Evolutionary conservation across 64 coral and sea anemone species (phyloP), one percentile per base, ranked within the genome.

Genomic region (Montipora foliosa): DNA sequence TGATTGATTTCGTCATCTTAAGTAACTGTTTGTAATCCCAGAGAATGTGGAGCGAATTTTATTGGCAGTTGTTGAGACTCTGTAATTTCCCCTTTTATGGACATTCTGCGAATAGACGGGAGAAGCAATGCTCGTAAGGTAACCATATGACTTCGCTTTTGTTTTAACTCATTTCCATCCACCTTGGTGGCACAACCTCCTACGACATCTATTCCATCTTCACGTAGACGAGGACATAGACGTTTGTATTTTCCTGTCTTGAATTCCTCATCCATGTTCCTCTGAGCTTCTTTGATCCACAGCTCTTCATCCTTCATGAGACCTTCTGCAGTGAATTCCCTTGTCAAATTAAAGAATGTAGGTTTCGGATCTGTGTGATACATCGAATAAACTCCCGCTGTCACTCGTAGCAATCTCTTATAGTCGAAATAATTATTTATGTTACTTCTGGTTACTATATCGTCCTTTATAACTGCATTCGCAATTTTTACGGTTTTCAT

Each of bases 401-500:
- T 88, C 3, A 88, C 74, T 58, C 47, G 47, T 76, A 88, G 17
- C 71, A 88, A 46, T 45, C 14, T 88, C 47, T 88, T 8, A 49
- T 88, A 89, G 46, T 57, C 53, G 16, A 84, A 94, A 71, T 88
- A 72, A 55, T 88, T 88, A 12, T 75, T 12, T 16, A 88, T 88
- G 48, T 88, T 76, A 37, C 75, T 55, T 5, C 13, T 64, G 12
- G 4, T 49, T 21, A 4, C 14, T 64, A 19, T 45, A 85, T 29
- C 61, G 16, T 60, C 16, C 6, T 49, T 55, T 12, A 69, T 48
- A 57, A 55, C 24, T 13, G 37, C 17, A 8, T n/a, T n/a, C n/a
- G n/a, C n/a, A n/a, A n/a, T n/a, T n/a, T n/a, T n/a, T n/a, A n/a
- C n/a, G n/a, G n/a, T n/a, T n/a, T n/a, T n/a, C n/a, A n/a, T n/a